These are phyloP conservation scores for Sorex araneus DNA, from an alignment of 2,113 vertebrate species.

Conservation along the genomic window DNA sequence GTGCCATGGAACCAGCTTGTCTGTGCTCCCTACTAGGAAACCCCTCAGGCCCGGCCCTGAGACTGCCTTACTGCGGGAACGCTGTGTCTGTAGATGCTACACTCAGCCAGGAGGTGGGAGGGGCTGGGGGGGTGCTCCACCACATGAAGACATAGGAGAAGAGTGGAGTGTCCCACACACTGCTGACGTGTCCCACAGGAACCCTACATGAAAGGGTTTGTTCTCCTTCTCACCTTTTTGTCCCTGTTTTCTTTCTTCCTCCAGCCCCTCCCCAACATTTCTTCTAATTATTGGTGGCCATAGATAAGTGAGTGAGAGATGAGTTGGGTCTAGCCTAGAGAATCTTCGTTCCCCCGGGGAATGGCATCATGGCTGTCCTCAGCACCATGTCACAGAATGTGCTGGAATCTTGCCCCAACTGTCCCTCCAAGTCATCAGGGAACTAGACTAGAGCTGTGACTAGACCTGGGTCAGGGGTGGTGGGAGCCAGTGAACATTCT, in stretches of 20 bases:
- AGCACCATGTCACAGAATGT: background rate
- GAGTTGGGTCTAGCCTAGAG: background rate
- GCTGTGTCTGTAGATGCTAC: background rate
- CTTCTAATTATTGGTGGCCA: background rate
- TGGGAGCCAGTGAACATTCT: background rate
- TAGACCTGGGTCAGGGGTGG: background rate
- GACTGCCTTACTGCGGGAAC: background rate
- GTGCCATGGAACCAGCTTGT: background rate
- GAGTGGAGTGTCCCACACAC: fast-evolving
- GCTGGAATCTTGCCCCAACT: background rate
- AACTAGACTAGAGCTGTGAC: background rate
- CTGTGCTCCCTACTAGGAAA: background rate
- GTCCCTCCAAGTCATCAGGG: too few species aligned
- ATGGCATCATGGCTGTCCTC: background rate
- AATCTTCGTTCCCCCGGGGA: background rate
- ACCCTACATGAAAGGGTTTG: background rate
- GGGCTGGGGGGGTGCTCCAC: too few species aligned
- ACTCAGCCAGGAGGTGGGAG: background rate
- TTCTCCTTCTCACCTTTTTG: background rate
- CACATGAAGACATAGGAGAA: background rate
- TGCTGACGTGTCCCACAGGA: background rate
- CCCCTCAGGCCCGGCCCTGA: background rate
- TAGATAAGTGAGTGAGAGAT: background rate
- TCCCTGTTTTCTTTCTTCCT: background rate
- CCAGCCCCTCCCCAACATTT: background rate